phyloP scores from a whole-genome alignment of 2,888 invertebrate species.

The Zaprionus bogoriensis region DNA sequence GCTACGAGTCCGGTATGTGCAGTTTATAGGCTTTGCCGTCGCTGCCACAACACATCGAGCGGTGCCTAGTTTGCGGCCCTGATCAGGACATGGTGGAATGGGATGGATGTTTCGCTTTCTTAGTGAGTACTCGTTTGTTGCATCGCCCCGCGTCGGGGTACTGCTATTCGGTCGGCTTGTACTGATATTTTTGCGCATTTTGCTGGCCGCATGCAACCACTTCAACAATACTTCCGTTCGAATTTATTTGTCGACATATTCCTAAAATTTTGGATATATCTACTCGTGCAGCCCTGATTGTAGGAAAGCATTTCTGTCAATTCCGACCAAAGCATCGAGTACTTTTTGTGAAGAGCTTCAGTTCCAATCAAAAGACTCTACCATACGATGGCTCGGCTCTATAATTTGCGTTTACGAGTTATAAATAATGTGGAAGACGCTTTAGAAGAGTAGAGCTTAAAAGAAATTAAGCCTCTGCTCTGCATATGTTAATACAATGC shows the following conservation, averaged over 20 bases:
- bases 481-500: neutral
- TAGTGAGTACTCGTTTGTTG: neutral
- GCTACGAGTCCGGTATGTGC: no score
- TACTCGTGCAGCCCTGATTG: conserved; percentile 9
- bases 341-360: no score
- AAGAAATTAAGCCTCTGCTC: no score
- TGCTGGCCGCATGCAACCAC: conserved; percentile 26
- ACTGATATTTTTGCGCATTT: conserved; percentile 36
- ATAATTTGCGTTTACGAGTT: no score
- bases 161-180: neutral
- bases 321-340: neutral
- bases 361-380: no score
- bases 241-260: conserved; percentile 53
- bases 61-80: neutral
- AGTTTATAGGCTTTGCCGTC: neutral
- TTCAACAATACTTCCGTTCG: conserved; percentile 62
- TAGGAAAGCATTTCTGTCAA: neutral
- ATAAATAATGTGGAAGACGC: no score
- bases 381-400: no score
- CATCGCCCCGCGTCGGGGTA: conserved; percentile 37
- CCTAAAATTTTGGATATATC: conserved; percentile 21
- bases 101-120: neutral
- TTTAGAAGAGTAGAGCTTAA: no score
- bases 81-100: neutral
- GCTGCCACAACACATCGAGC: neutral